These are phyloP conservation scores for Phrynocephalus vlangalii DNA, from an alignment of 2,797 vertebrate species.

Conservation along the genomic window DNA sequence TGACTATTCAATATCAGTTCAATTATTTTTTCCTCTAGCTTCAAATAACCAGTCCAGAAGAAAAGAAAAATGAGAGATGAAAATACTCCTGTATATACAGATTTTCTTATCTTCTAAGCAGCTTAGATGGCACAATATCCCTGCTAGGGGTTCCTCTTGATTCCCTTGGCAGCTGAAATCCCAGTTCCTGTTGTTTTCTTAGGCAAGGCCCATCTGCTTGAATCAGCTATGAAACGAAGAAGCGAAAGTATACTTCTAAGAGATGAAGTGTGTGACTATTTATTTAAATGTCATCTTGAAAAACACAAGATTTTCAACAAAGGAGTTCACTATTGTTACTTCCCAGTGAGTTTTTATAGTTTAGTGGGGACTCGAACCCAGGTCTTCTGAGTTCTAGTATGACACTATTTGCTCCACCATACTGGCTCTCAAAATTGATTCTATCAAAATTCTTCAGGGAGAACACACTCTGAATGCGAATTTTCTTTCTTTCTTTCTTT, in stretches of 20 bases:
- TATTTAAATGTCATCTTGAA: not conserved
- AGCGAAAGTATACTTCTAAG: not conserved
- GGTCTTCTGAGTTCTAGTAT: no score
- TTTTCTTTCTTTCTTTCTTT: not conserved
- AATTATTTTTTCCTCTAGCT: not conserved
- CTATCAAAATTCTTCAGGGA: not conserved
- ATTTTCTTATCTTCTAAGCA: not conserved
- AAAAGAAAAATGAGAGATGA: not conserved
- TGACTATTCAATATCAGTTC: not conserved
- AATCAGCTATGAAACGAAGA: not conserved
- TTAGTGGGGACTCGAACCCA: no score
- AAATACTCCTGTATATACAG: rapidly evolving
- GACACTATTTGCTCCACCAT: not conserved
- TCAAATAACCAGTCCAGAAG: not conserved
- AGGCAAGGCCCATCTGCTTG: slow-evolving; percentile 9
- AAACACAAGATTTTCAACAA: rapidly evolving
- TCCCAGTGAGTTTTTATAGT: no score
- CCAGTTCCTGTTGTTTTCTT: slow-evolving; percentile 46
- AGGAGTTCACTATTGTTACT: no score
- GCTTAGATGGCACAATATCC: not conserved
- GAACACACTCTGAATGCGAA: not conserved
- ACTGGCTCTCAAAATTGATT: not conserved
- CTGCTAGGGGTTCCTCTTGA: not conserved
- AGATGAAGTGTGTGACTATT: not conserved
- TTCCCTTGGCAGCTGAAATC: slow-evolving; percentile 37